phyloP scores from a whole-genome alignment of 2,888 invertebrate genomes.

The Andrena bicolor region DNA sequence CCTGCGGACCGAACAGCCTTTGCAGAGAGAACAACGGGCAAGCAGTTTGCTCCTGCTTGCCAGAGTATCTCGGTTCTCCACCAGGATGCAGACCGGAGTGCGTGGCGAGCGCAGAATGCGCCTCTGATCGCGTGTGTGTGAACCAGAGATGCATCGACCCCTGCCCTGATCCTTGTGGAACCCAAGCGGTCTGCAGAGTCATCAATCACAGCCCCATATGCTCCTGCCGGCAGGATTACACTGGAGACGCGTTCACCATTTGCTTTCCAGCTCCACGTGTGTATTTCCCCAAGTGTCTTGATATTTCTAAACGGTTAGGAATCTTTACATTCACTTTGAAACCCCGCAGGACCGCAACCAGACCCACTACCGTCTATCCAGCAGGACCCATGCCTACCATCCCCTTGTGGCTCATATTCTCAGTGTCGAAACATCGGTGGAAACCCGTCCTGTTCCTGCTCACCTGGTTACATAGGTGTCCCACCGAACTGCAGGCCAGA shows the following conservation, averaged over 20 bases:
- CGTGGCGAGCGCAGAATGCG: slow-evolving; percentile 92
- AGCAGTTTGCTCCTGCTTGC: slow-evolving; percentile 90
- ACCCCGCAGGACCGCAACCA: slow-evolving; percentile 31
- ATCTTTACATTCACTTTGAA: neutral
- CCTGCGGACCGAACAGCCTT: slow-evolving; percentile 92
- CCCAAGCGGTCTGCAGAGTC: slow-evolving; percentile 91
- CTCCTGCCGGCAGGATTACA: slow-evolving; percentile 89
- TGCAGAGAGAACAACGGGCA: slow-evolving; percentile 87
- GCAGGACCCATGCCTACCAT: slow-evolving; percentile 88
- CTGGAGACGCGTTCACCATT: slow-evolving; percentile 92
- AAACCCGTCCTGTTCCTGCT: slow-evolving; percentile 86
- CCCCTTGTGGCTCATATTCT: slow-evolving; percentile 88
- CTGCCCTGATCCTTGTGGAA: slow-evolving; percentile 92
- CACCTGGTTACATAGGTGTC: slow-evolving; percentile 82
- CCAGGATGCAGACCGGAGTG: slow-evolving; percentile 92
- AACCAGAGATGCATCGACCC: slow-evolving; percentile 93
- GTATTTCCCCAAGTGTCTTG: slow-evolving; percentile 13
- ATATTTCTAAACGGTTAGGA: neutral
- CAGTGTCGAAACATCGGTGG: slow-evolving; percentile 86
- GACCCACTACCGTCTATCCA: slow-evolving; percentile 20
- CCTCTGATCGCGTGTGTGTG: slow-evolving; percentile 90
- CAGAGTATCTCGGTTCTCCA: slow-evolving; percentile 91
- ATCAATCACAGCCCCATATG: slow-evolving; percentile 95
- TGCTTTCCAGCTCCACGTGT: slow-evolving; percentile 84
- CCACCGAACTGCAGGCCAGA: slow-evolving; percentile 90